Base-by-base conservation (phyloP, 2,888 invertebrate species). In the Pimpla rufipes region DNA sequence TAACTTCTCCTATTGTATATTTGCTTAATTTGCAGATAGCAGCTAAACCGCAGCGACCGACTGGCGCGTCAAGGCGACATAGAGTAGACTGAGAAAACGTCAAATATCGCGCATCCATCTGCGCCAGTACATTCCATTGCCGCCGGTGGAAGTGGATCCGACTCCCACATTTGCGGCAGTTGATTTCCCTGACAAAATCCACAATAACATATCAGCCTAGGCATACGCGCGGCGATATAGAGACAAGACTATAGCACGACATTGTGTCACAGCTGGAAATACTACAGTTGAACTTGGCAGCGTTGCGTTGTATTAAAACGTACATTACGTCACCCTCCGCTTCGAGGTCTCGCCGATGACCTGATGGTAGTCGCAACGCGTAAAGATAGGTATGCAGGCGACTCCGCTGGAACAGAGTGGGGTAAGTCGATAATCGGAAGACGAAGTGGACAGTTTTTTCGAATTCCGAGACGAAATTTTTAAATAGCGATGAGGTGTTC, bases 191-290 rank as follows among this genome's bases (percentile, higher is more conserved):
- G 35, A 59, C 16, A 35, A 29, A 35, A 35, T 35, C 29, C 16
- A 35, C 57, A 16, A 59, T 11, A n/a, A n/a, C n/a, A 59, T 7
- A 35, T 7, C n/a, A 35, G 57, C 1, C 35, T 7, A 35, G n/a
- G 35, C 57, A 35, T 18, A 35, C n/a, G 35, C 35, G 5, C 35
- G n/a, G 35, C 57, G 29, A 85, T 57, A 80, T 86, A 85, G 2
- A 88, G 86, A 52, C 4, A 18, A 3, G 86, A 87, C 82, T 18
- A 18, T 37, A 68, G 79, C 78, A 70, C 57, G 79, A 66, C 2
- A 59, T 70, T 83, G 86, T 87, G 87, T 89, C 89, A 89, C 81
- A 85, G 86, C 87, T 86, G 81, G 80, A 88, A 89, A 89, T 89
- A 89, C 84, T 81, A 64, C 47, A 82, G 50, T 55, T 11, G 74